Base-by-base conservation (phyloP, 2,113 vertebrate species). In the Hyperopisus bebe region DNA sequence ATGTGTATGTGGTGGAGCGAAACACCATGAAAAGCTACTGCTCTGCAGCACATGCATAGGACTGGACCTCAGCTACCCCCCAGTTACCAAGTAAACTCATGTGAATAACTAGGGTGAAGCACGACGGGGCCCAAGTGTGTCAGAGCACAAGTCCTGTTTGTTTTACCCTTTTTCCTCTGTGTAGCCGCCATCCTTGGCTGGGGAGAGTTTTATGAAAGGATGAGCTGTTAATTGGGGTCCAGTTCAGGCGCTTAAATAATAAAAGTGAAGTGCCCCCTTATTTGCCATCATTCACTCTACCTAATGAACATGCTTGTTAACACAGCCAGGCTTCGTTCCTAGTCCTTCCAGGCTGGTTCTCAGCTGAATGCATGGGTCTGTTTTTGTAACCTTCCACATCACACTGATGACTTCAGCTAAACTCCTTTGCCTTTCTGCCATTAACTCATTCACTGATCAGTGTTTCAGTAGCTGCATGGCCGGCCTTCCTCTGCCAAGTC, bases 401-500 rank as follows among this genome's bases (percentile, higher is more conserved):
- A 27, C 86, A 53, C 48, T 50, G 24, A 27, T 55, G 24, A 53
- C 50, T 35, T 31, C 50, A 53, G 50, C 86, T 48, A 11, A 48
- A 50, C 48, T 48, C n/a, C 84, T 47, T 17, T 27, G 3, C 17
- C 58, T 66, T 53, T 66, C 27, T 70, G 35, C 27, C n/a, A 50
- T 55, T 53, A 51, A 87, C 86, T 31, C 86, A 55, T 39, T 35
- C 6, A 31, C 2, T 48, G 66, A 48, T 27, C 70, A 2, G 55
- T 70, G 53, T 42, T 88, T 66, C 58, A 47, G 62, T 70, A 31
- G 27, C 88, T 47, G 50, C 35, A 66, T 47, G 9, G 3, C 27
- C 7, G 11, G 66, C 74, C 88, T 66, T 19, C 74, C 47, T 82
- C 31, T 44, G 88, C 88, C 88, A 89, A 89, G 58, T 17, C 5